Conservation (phyloP, 1,140 invertebrate genomes). For the Drosophila tani region DNA sequence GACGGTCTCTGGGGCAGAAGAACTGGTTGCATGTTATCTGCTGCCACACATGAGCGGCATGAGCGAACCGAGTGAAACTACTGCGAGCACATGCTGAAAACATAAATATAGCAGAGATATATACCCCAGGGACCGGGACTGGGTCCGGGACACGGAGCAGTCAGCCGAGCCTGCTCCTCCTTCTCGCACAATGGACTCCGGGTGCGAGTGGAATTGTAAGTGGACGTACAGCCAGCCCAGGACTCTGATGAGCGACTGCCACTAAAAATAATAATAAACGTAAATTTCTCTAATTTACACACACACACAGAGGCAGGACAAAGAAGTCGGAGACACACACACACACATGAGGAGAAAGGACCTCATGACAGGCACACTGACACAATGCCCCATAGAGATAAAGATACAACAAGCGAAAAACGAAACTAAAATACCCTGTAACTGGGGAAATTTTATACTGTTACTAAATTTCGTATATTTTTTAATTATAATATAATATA, state of each 20-base stretch:
- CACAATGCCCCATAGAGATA: constrained; percentile 15
- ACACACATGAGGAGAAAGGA: constrained; percentile 3
- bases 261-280: constrained; percentile 83
- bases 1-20: constrained; percentile 18
- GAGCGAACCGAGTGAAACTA: constrained; percentile 52
- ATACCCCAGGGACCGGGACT: constrained; percentile 40
- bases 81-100: constrained; percentile 47
- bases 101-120: constrained; percentile 70
- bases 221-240: constrained; percentile 15
- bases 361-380: constrained; percentile 24
- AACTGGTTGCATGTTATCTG: constrained; percentile 66
- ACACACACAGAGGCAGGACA: constrained; percentile 41
- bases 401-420: background rate
- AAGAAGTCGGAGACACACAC: constrained; percentile 26
- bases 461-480: background rate
- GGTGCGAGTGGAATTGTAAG: constrained; percentile 39
- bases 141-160: background rate
- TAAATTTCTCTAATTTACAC: constrained; percentile 81
- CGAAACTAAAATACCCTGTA: constrained; percentile 34
- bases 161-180: constrained; percentile 25
- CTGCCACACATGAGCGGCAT: constrained; percentile 49
- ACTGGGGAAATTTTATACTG: too few species aligned
- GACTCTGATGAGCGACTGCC: constrained; percentile 71
- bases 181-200: constrained; percentile 60
- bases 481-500: too few species aligned